These are phyloP conservation scores for Amblyraja radiata DNA, from an alignment of 2,797 vertebrate genomes.

Conservation along the genomic window DNA sequence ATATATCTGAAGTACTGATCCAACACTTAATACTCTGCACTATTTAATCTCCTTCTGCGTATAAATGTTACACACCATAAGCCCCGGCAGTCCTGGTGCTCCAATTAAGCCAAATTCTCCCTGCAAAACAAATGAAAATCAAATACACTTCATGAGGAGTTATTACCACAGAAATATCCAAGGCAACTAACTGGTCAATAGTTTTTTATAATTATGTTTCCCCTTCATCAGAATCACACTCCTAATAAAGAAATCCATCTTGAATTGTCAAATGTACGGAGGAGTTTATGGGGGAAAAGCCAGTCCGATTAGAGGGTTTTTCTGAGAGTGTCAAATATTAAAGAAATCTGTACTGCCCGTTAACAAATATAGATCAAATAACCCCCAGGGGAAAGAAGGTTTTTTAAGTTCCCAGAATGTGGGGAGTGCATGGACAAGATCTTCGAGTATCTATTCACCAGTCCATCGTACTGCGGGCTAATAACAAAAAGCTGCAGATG, in stretches of 20 bases:
- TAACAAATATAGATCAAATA: not conserved
- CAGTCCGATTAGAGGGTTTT: not conserved
- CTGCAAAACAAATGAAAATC: conserved; percentile 46
- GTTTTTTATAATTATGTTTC: not conserved
- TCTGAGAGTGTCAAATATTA: not conserved
- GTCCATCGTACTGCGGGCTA: not conserved
- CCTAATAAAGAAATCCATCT: not conserved
- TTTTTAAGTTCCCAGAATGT: not conserved
- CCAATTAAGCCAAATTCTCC: conserved; percentile 59
- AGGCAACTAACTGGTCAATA: not conserved
- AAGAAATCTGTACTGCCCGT: not conserved
- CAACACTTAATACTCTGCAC: not conserved
- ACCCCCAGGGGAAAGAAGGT: not conserved
- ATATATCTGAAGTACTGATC: not conserved
- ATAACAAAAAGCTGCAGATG: no score
- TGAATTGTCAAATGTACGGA: not conserved
- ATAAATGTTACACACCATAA: conserved; percentile 51
- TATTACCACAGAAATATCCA: not conserved
- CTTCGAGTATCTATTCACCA: not conserved
- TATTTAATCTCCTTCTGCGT: not conserved
- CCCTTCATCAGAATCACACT: not conserved
- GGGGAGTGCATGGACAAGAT: not conserved
- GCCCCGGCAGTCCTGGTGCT: conserved; percentile 54
- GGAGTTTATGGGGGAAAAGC: not conserved
- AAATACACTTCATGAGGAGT: not conserved